Conservation (phyloP, 92 coral and sea anemone species). For the Micromussa lordhowensis region DNA sequence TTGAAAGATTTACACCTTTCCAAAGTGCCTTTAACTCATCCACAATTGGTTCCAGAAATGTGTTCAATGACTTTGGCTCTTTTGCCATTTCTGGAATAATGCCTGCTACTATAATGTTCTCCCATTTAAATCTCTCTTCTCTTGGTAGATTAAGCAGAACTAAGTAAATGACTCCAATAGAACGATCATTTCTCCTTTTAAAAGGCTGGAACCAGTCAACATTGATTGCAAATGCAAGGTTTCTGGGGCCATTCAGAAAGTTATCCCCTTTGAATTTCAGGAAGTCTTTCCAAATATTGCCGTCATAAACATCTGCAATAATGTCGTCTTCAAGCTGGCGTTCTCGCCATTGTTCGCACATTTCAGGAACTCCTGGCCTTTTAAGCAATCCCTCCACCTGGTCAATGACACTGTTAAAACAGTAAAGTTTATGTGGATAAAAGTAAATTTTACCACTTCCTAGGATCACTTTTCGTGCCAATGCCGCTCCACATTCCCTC, state of each 20-base stretch:
- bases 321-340: too few relatives aligned
- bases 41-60: slow-evolving; percentile 41
- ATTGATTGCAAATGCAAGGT: too few relatives aligned
- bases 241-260: too few relatives aligned
- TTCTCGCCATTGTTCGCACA: too few relatives aligned
- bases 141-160: background rate
- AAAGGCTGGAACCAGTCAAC: too few relatives aligned
- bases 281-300: too few relatives aligned
- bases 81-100: slow-evolving; percentile 58
- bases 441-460: slow-evolving; percentile 18
- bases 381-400: too few relatives aligned
- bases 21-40: slow-evolving; percentile 48
- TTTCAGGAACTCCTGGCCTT: too few relatives aligned
- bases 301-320: too few relatives aligned
- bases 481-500: slow-evolving; percentile 37
- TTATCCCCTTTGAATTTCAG: too few relatives aligned
- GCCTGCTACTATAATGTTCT: slow-evolving; percentile 18
- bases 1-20: slow-evolving; percentile 32
- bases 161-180: slow-evolving; percentile 42
- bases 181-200: slow-evolving; percentile 25
- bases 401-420: too few relatives aligned
- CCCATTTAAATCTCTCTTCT: background rate
- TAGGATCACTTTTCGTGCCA: slow-evolving; percentile 21
- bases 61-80: slow-evolving; percentile 40
- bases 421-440: slow-evolving; percentile 33